Conservation (phyloP, 2,797 vertebrate species). For the Ispidina picta region DNA sequence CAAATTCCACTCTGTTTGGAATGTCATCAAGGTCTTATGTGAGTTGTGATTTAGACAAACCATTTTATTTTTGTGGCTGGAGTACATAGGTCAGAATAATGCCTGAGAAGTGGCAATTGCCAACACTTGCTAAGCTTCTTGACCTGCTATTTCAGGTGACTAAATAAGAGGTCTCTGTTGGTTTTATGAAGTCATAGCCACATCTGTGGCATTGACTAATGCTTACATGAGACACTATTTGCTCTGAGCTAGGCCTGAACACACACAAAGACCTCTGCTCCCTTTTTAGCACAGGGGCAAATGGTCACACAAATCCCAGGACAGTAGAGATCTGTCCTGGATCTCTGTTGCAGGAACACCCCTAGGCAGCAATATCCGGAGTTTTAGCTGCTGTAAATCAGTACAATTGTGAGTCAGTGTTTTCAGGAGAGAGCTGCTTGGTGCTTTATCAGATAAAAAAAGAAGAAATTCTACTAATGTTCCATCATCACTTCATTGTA, state of each 20-base stretch:
- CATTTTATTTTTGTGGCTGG: background rate
- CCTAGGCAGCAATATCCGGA: background rate
- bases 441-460: background rate
- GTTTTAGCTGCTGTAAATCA: background rate
- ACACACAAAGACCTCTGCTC: background rate
- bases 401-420: background rate
- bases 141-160: background rate
- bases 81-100: background rate
- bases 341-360: background rate
- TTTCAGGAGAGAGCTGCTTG: background rate
- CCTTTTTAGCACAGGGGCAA: background rate
- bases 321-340: background rate
- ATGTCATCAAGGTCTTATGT: background rate
- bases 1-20: background rate
- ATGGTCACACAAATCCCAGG: background rate
- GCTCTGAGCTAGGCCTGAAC: background rate
- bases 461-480: background rate
- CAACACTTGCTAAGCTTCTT: background rate
- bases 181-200: background rate
- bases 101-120: background rate
- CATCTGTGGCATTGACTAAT: background rate
- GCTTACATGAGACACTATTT: background rate
- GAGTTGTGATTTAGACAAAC: background rate
- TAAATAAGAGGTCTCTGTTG: background rate
- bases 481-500: background rate